phyloP scores from a whole-genome alignment of 2,888 invertebrate species.

The Chalcosyrphus nemorum region DNA sequence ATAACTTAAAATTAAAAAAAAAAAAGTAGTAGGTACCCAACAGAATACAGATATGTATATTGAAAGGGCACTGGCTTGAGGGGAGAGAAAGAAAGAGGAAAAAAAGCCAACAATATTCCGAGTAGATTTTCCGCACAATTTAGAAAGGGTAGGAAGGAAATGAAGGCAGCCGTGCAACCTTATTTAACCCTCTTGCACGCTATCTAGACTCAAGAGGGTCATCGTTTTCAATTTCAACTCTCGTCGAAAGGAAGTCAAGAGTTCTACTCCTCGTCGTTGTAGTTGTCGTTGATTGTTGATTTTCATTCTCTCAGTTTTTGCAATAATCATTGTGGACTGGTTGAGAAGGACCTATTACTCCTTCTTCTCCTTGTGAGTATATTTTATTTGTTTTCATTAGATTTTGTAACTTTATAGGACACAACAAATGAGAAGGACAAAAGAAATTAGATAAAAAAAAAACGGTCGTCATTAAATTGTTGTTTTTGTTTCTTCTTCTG shows the following conservation, averaged over 20 bases:
- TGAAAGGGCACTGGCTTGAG: neutral
- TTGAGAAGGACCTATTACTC: constrained; percentile 31
- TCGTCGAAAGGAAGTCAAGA: constrained; percentile 17
- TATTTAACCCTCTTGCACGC: constrained; percentile 8
- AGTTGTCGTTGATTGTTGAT: constrained; percentile 44
- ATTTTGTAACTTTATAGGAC: constrained; percentile 51
- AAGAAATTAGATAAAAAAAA: constrained; percentile 59
- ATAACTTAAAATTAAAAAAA: neutral
- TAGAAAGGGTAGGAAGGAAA: constrained; percentile 25
- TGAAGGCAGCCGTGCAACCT: neutral
- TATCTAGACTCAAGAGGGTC: constrained; percentile 23
- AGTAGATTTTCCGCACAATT: constrained; percentile 57
- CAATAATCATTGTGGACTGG: constrained; percentile 46
- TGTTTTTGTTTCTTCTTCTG: constrained; percentile 21
- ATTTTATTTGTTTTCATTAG: constrained; percentile 67
- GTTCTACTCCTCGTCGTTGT: constrained; percentile 34
- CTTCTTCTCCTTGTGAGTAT: constrained; percentile 15
- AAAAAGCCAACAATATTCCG: constrained; percentile 30
- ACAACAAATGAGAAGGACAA: constrained; percentile 57
- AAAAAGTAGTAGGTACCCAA: neutral
- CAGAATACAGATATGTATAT: neutral
- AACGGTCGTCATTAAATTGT: constrained; percentile 60
- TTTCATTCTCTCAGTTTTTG: constrained; percentile 60
- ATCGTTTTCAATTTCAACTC: constrained; percentile 52
- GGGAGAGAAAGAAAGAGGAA: neutral